Evolutionary conservation across 1,140 invertebrate genomes (phyloP).

Genomic region (Tetragonula clypearis): DNA sequence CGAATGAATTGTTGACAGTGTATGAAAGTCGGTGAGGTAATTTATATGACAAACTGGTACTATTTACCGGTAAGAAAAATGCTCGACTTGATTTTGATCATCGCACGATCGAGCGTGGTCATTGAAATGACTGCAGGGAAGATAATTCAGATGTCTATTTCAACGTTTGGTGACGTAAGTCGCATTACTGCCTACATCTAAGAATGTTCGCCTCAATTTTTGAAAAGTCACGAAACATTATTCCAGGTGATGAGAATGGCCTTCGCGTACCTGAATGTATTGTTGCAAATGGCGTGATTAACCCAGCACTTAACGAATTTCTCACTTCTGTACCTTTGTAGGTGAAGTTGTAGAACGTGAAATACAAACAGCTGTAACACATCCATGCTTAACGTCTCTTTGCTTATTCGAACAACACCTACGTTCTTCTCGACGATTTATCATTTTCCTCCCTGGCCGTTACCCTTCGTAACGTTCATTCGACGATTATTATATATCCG

Average conservation of each 20-base stretch:
- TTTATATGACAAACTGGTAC: conserved; percentile 68
- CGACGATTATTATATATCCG: no score
- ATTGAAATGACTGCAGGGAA: conserved; percentile 69
- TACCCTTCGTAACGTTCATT: no score
- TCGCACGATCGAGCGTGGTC: conserved; percentile 58
- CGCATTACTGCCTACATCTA: background rate
- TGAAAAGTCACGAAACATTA: background rate
- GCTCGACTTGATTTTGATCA: conserved; percentile 60
- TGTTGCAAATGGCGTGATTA: conserved; percentile 5
- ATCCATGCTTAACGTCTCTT: background rate
- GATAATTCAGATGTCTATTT: conserved; percentile 60
- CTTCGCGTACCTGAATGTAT: conserved; percentile 52
- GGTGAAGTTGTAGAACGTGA: background rate
- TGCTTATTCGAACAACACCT: background rate
- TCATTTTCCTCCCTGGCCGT: no score
- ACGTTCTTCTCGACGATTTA: background rate
- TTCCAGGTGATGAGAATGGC: conserved; percentile 66
- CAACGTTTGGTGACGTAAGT: conserved; percentile 67
- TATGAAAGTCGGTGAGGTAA: conserved; percentile 57
- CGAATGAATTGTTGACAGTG: conserved; percentile 58
- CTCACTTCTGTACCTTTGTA: background rate
- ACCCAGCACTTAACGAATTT: background rate
- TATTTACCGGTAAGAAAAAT: conserved; percentile 51
- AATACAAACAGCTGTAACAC: background rate
- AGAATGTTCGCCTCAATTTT: background rate